These are phyloP conservation scores for Sepiola atlantica DNA, from an alignment of 2,888 invertebrate genomes.

Conservation along the genomic window DNA sequence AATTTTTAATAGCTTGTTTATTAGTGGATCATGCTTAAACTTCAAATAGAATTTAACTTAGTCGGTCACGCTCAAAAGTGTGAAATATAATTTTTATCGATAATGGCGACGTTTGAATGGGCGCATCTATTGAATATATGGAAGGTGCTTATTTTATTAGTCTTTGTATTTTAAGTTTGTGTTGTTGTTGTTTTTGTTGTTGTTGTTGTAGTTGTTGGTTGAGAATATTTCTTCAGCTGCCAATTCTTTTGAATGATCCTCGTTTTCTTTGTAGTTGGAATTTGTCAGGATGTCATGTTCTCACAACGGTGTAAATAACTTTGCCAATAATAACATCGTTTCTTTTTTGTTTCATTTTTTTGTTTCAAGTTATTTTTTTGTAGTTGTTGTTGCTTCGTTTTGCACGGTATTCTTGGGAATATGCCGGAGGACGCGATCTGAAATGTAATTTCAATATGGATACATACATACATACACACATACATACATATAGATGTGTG, in stretches of 20 bases:
- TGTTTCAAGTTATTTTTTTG: too few species aligned
- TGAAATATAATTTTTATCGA: too few species aligned
- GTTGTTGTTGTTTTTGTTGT: neutral
- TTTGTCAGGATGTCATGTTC: slow-evolving; percentile 32
- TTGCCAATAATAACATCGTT: neutral
- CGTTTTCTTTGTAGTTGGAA: neutral
- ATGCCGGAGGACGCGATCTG: neutral
- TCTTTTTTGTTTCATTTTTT: neutral
- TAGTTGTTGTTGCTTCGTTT: neutral
- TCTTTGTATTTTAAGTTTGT: too few species aligned
- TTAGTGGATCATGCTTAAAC: too few species aligned
- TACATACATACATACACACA: neutral
- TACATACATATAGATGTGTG: too few species aligned
- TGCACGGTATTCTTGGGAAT: neutral
- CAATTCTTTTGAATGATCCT: neutral
- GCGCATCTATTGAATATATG: too few species aligned
- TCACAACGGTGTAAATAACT: slow-evolving; percentile 32
- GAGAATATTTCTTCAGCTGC: neutral
- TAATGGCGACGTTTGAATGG: too few species aligned
- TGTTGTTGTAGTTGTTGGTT: neutral
- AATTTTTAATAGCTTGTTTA: too few species aligned
- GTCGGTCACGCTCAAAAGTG: too few species aligned
- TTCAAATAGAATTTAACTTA: too few species aligned
- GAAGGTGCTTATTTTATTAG: too few species aligned
- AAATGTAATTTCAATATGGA: neutral